phyloP scores from a whole-genome alignment of 1,140 invertebrate species.

The Aphelinus atriplicis region DNA sequence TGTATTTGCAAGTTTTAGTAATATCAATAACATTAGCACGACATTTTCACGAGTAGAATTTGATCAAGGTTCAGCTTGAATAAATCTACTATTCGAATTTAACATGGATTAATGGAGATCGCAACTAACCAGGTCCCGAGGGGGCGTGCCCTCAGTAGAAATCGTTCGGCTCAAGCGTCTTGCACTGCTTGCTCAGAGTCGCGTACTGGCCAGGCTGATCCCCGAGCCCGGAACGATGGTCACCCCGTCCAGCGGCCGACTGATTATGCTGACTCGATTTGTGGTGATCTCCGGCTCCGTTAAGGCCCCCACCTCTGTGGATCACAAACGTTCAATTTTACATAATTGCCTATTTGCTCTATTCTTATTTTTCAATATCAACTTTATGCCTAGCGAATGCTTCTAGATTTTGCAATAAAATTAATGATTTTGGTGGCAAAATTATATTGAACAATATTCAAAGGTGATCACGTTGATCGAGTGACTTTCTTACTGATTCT shows the following conservation, averaged over 20 bases:
- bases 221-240: constrained; percentile 66
- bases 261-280: constrained; percentile 66
- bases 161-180: constrained; percentile 91
- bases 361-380: too few relatives aligned
- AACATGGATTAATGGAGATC: too few relatives aligned
- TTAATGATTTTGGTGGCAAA: background rate
- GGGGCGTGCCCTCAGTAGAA: constrained; percentile 86
- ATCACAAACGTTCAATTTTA: constrained; percentile 9
- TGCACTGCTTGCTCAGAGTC: constrained; percentile 93
- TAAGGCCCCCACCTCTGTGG: constrained; percentile 67
- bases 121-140: constrained; percentile 61
- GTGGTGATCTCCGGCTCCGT: constrained; percentile 63
- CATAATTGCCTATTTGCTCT: constrained; percentile 22
- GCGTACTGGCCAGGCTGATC: constrained; percentile 81
- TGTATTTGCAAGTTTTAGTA: background rate
- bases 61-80: background rate
- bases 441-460: background rate
- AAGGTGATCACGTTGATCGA: too few relatives aligned
- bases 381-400: background rate
- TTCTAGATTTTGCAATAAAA: background rate
- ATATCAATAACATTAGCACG: background rate
- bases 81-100: too few relatives aligned
- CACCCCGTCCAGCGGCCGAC: constrained; percentile 64
- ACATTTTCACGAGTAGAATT: too few relatives aligned
- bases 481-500: too few relatives aligned